Evolutionary conservation across 2,888 invertebrate genomes (phyloP), one percentile per base, ranked within the genome.

Genomic region (Drosophila histrio): DNA sequence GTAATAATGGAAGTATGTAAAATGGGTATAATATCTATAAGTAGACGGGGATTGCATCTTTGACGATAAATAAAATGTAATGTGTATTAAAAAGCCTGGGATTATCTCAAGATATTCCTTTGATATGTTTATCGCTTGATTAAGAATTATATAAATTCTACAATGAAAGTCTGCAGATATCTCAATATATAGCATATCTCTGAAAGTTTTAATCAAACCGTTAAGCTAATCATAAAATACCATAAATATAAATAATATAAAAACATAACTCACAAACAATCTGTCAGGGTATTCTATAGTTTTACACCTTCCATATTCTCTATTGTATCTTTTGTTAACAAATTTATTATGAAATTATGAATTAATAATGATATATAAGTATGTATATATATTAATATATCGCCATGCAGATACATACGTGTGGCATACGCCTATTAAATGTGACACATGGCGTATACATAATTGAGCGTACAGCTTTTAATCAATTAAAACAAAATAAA

Each of bases 401-500:
- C 11, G 39, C 15, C 9, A 11, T 15, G 15, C 26, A 56, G 44
- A 41, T 38, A 47, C 43, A 11, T 36, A 24, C 50, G 17, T 21
- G 21, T 69, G 28, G 30, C 56, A 47, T 15, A 22, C 28, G 28
- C 39, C 32, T 8, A 77, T 79, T 80, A 60, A 54, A 44, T 52
- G 54, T 19, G 43, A 13, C 52, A 50, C 79, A 39, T 44, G 75
- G 52, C 76, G 57, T 68, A 79, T 75, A 66, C 77, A 68, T 85
- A 86, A 86, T 81, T 85, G 43, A 68, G 30, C 57, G 30, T 22
- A 39, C 46, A 44, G 38, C 49, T 32, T 56, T 50, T 44, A 47
- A 58, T 70, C 63, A 71, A 71, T 64, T 64, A 54, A 71, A 50
- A 32, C 26, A 13, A 60, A 59, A 60, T 56, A 24, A 62, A 49